These are phyloP conservation scores for Exocentrus adspersus DNA, from an alignment of 2,888 invertebrate genomes.

Conservation along the genomic window DNA sequence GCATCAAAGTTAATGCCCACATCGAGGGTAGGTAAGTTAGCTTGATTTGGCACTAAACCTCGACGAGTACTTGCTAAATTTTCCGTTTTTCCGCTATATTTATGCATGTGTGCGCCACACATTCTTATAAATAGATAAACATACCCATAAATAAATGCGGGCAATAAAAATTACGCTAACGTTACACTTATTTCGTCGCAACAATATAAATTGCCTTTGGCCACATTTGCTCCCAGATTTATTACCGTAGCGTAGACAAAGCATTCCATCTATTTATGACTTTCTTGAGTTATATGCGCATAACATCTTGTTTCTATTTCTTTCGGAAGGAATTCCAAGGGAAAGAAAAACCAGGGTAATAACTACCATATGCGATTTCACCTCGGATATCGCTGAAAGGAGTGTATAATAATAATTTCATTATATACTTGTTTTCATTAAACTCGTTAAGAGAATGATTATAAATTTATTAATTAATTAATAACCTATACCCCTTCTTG, in stretches of 20 bases:
- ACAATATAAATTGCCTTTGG: constrained; percentile 1
- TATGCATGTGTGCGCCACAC: background rate
- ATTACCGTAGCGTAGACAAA: constrained; percentile 10
- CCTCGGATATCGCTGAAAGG: too few relatives aligned
- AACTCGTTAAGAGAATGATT: too few relatives aligned
- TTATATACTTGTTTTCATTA: too few relatives aligned
- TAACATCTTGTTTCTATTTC: background rate
- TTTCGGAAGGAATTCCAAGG: background rate
- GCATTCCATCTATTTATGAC: constrained; percentile 11
- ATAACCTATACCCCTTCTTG: too few relatives aligned
- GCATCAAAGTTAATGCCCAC: too few relatives aligned
- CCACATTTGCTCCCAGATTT: constrained; percentile 3
- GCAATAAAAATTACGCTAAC: constrained; percentile 10
- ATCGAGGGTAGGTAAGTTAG: too few relatives aligned
- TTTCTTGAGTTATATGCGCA: constrained; percentile 7
- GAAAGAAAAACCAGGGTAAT: background rate
- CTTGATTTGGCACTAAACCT: too few relatives aligned
- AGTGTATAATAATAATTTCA: too few relatives aligned
- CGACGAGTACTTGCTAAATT: too few relatives aligned
- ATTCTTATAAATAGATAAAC: background rate
- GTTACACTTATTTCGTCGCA: constrained; percentile 6
- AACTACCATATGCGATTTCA: background rate
- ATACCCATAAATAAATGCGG: background rate
- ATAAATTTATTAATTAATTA: too few relatives aligned
- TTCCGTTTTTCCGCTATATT: too few relatives aligned